Evolutionary conservation across 1,140 invertebrate genomes (phyloP), one percentile per base, ranked within the genome.

Genomic region (Drosophila pruinosa): DNA sequence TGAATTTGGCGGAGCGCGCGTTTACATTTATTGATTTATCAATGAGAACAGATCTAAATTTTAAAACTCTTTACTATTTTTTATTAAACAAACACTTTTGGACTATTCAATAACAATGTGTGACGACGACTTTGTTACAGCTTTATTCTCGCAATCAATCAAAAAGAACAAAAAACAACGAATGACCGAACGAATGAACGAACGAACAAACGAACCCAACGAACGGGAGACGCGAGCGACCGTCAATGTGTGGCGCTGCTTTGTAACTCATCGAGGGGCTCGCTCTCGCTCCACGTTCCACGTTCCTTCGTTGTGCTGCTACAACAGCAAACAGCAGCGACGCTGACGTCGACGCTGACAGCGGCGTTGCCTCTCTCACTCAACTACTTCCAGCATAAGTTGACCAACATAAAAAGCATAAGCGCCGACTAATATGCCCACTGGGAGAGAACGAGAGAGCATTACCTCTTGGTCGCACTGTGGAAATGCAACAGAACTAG

Each of bases 161-260:
- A 12, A 39, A 53, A 39, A 53, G 48, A 52, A 63, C 45, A 53
- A 28, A 50, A 63, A 50, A 24, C 48, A n/a, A 67, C 58, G 22
- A 38, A 45, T 45, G 39, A 59, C 22, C 48, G 70, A 58, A 8
- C 45, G 67, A 48, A 45, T 41, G 34, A 63, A 68, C 59, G n/a
- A 28, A 28, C 26, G 52, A 79, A 48, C 31, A 28, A 56, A 48
- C 52, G 34, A 73, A 41, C 72, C 68, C 52, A 71, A 65, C 61
- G 63, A 63, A 72, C 72, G 34, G 41, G 41, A 56, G 57, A 74
- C 62, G 70, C 62, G 70, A 61, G 34, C 81, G 53, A 86, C 83
- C 82, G 81, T 81, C 82, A 47, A 61, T 86, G 81, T 86, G 81
- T 71, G 82, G 69, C 62, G 74, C 61, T 74, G 82, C 77, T 88